Conservation (phyloP, 2,888 invertebrate genomes). For the Blomia tropicalis region DNA sequence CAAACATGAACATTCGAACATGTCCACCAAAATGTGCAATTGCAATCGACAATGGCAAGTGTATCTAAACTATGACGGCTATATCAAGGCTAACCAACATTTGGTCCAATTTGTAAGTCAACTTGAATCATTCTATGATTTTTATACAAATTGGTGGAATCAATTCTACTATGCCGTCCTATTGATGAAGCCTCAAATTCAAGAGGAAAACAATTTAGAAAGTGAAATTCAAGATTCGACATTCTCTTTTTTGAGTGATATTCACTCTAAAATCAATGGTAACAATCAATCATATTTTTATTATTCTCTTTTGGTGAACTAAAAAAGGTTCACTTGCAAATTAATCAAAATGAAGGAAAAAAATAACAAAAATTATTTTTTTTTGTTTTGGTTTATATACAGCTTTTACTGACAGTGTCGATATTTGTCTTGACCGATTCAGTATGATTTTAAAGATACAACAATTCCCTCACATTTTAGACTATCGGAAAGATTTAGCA, state of each 20-base stretch:
- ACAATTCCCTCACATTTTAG: background rate
- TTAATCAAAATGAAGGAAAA: background rate
- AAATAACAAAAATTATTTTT: background rate
- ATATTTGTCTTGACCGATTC: background rate
- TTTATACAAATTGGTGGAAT: background rate
- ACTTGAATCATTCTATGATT: background rate
- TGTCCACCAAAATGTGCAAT: background rate
- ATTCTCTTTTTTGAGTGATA: background rate
- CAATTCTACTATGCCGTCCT: background rate
- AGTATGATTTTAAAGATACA: background rate
- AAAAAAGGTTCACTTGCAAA: background rate
- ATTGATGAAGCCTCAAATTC: slow-evolving; percentile 3
- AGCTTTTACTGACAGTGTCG: slow-evolving; percentile 6
- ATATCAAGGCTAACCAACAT: background rate
- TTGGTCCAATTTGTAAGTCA: background rate
- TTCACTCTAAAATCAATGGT: background rate
- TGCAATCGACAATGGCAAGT: background rate
- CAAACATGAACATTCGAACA: background rate
- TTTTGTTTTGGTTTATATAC: background rate
- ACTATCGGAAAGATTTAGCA: background rate
- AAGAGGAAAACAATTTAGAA: background rate
- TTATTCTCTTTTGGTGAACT: too few relatives aligned
- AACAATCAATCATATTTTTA: too few relatives aligned
- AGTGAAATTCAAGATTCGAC: background rate
- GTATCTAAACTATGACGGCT: slow-evolving; percentile 2